These are phyloP conservation scores for Chloroclysta siterata DNA, from an alignment of 2,888 invertebrate species.

Conservation along the genomic window DNA sequence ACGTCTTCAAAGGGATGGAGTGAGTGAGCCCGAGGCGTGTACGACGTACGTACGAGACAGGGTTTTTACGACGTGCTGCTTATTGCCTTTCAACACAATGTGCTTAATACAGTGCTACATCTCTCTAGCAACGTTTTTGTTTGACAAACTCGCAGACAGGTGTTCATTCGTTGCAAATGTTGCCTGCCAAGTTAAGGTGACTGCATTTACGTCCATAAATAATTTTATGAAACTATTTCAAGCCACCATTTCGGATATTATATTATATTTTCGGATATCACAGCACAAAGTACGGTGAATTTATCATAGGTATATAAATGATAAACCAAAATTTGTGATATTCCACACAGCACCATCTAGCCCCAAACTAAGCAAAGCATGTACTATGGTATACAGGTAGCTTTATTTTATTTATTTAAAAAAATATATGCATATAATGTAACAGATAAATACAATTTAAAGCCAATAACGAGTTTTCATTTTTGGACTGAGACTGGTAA, in stretches of 20 bases:
- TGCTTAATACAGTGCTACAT: constrained; percentile 21
- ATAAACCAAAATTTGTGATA: no score
- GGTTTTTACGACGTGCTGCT: constrained; percentile 59
- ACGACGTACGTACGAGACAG: constrained; percentile 48
- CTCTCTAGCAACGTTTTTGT: constrained; percentile 10
- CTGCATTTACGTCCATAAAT: background rate
- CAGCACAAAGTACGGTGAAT: background rate
- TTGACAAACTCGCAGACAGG: constrained; percentile 7
- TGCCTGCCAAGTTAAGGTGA: background rate
- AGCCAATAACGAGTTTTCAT: no score
- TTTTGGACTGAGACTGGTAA: no score
- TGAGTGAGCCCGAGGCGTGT: constrained; percentile 43
- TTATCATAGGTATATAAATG: no score
- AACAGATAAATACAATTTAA: no score
- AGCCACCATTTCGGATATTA: no score
- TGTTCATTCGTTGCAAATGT: background rate
- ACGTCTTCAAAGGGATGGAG: constrained; percentile 39
- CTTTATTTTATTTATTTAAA: no score
- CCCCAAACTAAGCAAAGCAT: no score
- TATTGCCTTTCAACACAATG: constrained; percentile 57
- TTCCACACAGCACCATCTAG: no score
- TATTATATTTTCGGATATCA: no score
- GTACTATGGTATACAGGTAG: no score
- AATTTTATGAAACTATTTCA: background rate
- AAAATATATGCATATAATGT: no score